A percentile compares a stretch with the other conserved stretches of the same genome.
Evolutionary conservation across 2,797 vertebrate species (phyloP).

Genomic region (Eulemur coronatus): DNA sequence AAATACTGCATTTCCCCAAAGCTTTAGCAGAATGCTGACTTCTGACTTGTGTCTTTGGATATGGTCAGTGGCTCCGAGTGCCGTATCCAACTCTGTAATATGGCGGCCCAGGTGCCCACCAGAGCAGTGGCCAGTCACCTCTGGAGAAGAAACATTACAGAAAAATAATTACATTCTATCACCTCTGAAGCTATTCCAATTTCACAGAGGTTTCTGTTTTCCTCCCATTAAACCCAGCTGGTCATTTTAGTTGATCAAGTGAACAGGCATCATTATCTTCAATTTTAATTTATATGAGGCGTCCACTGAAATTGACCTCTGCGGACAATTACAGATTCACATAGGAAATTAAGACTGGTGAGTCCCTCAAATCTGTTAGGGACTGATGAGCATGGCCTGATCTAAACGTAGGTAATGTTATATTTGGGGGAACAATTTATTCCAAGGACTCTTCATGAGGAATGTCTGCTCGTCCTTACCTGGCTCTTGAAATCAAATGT

Average conservation of each 20-base stretch:
- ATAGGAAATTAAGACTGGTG: conserved; percentile 66
- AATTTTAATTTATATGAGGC: conserved; percentile 75
- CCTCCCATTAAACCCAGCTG: conserved; percentile 71
- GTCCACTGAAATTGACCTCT: conserved; percentile 67
- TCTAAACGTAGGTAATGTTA: conserved; percentile 19
- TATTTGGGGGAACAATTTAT: conserved; percentile 40
- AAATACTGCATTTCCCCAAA: not conserved
- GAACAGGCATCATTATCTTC: conserved; percentile 72
- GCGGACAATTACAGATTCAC: conserved; percentile 51
- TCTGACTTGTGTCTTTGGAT: not conserved
- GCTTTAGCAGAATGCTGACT: not conserved
- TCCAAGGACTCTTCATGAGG: conserved; percentile 41
- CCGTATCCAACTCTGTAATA: not conserved
- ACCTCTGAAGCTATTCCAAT: conserved; percentile 63
- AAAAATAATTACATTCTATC: conserved; percentile 66
- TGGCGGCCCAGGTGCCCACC: not conserved
- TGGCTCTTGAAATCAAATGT: conserved; percentile 46
- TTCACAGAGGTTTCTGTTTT: conserved; percentile 67
- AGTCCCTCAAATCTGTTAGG: conserved; percentile 46
- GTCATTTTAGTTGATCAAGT: conserved; percentile 74
- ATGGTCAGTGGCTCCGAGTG: not conserved
- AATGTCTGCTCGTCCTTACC: not conserved
- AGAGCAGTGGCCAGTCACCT: conserved; percentile 46
- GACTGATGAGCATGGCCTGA: conserved; percentile 42
- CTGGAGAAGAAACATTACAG: conserved; percentile 61